phyloP scores from a whole-genome alignment of 2,113 vertebrate species.

The Malurus melanocephalus region DNA sequence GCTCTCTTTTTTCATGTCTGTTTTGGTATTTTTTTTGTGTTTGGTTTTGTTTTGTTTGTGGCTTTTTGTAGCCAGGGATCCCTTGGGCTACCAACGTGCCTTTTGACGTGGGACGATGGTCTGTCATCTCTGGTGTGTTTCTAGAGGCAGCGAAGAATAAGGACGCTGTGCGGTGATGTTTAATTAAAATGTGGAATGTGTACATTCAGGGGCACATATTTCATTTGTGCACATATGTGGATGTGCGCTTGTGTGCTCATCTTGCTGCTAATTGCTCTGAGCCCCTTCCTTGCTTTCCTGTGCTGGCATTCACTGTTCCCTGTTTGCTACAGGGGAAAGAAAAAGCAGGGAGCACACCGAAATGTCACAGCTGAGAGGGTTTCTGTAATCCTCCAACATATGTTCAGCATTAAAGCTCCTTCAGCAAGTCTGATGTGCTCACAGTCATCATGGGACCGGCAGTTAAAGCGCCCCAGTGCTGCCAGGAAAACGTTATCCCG shows the following conservation, averaged over 20 bases:
- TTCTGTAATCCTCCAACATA: constrained; percentile 67
- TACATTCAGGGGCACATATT: background rate
- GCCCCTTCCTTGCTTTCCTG: constrained; percentile 13
- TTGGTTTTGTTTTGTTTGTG: background rate
- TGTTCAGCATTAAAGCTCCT: constrained; percentile 68
- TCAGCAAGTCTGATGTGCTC: constrained; percentile 68
- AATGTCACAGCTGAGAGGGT: constrained; percentile 70
- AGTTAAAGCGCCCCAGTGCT: constrained; percentile 63
- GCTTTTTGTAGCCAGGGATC: background rate
- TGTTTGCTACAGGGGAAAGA: constrained; percentile 53
- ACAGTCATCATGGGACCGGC: constrained; percentile 59
- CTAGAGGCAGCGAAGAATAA: background rate
- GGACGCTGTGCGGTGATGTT: background rate
- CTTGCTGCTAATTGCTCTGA: constrained; percentile 52
- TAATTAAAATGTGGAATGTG: background rate
- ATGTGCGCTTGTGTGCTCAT: background rate
- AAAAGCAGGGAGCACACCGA: constrained; percentile 54
- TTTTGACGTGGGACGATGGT: background rate
- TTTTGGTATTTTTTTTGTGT: background rate
- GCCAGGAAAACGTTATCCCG: constrained; percentile 69
- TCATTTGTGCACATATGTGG: background rate
- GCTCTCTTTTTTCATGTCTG: background rate
- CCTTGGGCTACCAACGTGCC: background rate
- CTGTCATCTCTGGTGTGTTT: background rate
- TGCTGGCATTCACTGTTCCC: constrained; percentile 14